A percentile compares a stretch with the other conserved stretches of the same genome.
Conservation (phyloP, 1,140 invertebrate genomes). For the Lepidurus arcticus region DNA sequence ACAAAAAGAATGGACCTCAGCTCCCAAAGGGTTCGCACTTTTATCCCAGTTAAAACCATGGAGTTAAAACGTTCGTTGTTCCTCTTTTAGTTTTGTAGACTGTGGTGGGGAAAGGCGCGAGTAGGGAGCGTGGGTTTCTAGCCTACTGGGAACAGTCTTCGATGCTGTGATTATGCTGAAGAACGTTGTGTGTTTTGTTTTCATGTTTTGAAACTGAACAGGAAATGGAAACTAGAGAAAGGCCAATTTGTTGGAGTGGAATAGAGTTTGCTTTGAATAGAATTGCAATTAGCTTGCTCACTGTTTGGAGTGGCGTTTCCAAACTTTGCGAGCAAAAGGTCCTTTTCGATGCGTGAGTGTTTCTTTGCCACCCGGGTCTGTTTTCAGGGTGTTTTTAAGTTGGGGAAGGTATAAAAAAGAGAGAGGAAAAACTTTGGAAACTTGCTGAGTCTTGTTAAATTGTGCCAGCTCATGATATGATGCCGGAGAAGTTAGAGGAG, state of each 20-base stretch:
- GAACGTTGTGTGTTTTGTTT: background rate
- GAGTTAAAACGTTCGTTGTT: no score
- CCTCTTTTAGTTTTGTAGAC: no score
- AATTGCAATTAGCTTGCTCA: conserved; percentile 5
- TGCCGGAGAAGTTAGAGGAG: background rate
- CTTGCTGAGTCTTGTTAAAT: background rate
- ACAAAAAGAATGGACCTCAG: no score
- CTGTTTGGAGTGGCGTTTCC: background rate
- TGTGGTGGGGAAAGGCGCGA: no score
- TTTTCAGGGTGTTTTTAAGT: background rate
- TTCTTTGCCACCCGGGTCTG: background rate
- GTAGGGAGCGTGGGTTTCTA: no score
- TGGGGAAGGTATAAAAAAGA: background rate
- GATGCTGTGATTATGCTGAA: no score
- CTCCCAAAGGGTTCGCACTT: no score
- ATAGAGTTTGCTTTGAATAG: background rate
- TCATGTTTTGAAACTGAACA: background rate
- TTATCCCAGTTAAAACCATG: no score
- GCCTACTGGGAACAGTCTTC: no score
- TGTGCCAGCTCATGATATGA: background rate
- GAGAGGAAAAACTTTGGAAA: background rate
- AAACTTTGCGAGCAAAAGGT: background rate
- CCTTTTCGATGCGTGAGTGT: background rate
- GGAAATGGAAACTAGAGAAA: background rate
- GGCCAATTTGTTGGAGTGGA: background rate